Percentiles rank a stretch among this genome's conserved stretches.
phyloP scores from a whole-genome alignment of 2,113 vertebrate genomes.

The Hypanus sabinus region DNA sequence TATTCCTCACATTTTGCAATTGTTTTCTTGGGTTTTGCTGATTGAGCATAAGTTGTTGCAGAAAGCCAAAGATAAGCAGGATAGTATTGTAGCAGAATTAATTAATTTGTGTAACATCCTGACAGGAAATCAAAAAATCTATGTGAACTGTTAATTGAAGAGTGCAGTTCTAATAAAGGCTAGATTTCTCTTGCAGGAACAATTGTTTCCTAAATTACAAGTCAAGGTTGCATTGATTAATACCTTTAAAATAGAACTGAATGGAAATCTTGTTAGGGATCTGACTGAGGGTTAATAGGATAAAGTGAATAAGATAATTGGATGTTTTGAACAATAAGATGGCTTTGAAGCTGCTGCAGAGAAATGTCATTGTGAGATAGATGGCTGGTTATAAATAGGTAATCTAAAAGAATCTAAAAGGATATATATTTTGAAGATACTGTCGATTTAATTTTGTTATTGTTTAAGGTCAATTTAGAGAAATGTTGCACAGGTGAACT shows the following conservation, averaged over 20 bases:
- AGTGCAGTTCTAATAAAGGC: neutral
- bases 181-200: neutral
- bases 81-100: neutral
- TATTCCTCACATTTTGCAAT: no score
- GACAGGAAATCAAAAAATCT: constrained; percentile 16
- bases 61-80: neutral
- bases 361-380: neutral
- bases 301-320: neutral
- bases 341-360: neutral
- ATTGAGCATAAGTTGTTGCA: constrained; percentile 1
- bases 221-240: constrained; percentile 22
- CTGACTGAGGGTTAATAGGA: neutral
- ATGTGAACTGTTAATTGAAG: neutral
- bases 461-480: neutral
- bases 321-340: neutral
- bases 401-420: neutral
- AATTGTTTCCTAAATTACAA: neutral
- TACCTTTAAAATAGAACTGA: neutral
- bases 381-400: neutral
- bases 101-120: constrained; percentile 6
- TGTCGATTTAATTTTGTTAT: neutral
- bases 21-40: neutral
- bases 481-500: neutral
- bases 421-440: neutral
- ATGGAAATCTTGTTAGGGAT: neutral